Percentiles rank a stretch among this genome's conserved stretches.
Evolutionary conservation across 1,140 invertebrate species (phyloP).

Genomic region (Hyles vespertilio): DNA sequence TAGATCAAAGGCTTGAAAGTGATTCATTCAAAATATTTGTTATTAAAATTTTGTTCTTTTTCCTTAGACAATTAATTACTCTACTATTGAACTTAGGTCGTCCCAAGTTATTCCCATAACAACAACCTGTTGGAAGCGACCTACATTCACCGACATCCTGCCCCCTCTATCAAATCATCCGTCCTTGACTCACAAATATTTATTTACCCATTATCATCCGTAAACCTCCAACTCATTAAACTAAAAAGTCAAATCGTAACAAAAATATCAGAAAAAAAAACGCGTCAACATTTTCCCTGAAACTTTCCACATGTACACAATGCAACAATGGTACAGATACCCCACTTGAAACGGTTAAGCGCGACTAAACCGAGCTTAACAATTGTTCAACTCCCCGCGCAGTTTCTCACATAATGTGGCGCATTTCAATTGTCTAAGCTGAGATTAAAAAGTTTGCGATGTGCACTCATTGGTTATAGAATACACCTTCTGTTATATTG

Average conservation of each 20-base stretch:
- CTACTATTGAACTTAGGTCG: too few species aligned
- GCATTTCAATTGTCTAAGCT: slow-evolving; percentile 33
- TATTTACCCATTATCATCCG: too few species aligned
- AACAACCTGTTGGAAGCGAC: too few species aligned
- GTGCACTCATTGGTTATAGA: slow-evolving; percentile 22
- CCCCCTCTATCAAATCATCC: too few species aligned
- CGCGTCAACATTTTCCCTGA: slow-evolving; percentile 8
- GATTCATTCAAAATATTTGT: too few species aligned
- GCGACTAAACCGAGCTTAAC: slow-evolving; percentile 23
- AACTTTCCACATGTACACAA: slow-evolving; percentile 24
- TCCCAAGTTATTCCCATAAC: too few species aligned
- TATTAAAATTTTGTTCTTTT: too few species aligned
- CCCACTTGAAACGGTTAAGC: slow-evolving; percentile 35
- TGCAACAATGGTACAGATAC: slow-evolving; percentile 27
- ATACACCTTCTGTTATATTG: slow-evolving; percentile 11
- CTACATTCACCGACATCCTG: too few species aligned
- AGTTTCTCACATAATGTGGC: slow-evolving; percentile 36
- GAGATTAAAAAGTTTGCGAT: slow-evolving; percentile 43
- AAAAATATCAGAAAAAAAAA: slow-evolving; percentile 1
- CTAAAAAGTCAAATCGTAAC: neutral
- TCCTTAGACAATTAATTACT: too few species aligned
- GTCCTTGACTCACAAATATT: too few species aligned
- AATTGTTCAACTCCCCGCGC: slow-evolving; percentile 22
- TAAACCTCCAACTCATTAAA: neutral
- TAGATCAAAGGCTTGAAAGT: too few species aligned